These are phyloP conservation scores for Caretta caretta DNA, from an alignment of 2,113 vertebrate genomes.

Conservation along the genomic window DNA sequence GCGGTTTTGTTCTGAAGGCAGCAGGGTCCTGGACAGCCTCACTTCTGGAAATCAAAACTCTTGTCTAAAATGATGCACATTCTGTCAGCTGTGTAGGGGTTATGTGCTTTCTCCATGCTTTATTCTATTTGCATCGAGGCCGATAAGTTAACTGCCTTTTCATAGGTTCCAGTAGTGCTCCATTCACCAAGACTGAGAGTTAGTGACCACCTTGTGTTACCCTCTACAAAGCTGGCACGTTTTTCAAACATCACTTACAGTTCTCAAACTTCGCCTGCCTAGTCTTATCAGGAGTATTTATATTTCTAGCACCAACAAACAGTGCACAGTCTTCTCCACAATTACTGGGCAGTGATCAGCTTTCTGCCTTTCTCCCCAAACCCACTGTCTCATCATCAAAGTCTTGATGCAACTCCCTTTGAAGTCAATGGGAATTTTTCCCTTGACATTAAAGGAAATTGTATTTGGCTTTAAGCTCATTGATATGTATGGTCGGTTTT, in stretches of 20 bases:
- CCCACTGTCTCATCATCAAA: fast-evolving
- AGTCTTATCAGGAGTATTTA: fast-evolving
- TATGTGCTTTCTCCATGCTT: background rate
- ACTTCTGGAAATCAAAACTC: background rate
- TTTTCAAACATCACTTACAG: fast-evolving
- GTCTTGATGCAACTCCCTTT: background rate
- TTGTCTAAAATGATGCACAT: fast-evolving
- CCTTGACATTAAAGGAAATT: background rate
- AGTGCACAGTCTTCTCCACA: fast-evolving
- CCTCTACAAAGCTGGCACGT: fast-evolving
- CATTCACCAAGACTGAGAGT: fast-evolving
- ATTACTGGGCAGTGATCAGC: fast-evolving
- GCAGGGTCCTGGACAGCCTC: background rate
- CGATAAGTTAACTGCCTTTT: background rate
- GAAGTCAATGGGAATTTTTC: background rate
- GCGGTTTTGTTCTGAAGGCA: fast-evolving
- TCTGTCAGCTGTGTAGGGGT: background rate
- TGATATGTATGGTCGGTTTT: background rate
- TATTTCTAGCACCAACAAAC: fast-evolving
- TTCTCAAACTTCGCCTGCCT: background rate
- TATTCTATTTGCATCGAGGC: background rate
- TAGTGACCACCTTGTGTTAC: fast-evolving
- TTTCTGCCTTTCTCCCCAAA: background rate
- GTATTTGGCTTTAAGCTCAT: fast-evolving
- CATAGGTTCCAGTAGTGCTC: fast-evolving